Evolutionary conservation across 2,888 invertebrate species (phyloP).

Genomic region (Drosophila macrospina): DNA sequence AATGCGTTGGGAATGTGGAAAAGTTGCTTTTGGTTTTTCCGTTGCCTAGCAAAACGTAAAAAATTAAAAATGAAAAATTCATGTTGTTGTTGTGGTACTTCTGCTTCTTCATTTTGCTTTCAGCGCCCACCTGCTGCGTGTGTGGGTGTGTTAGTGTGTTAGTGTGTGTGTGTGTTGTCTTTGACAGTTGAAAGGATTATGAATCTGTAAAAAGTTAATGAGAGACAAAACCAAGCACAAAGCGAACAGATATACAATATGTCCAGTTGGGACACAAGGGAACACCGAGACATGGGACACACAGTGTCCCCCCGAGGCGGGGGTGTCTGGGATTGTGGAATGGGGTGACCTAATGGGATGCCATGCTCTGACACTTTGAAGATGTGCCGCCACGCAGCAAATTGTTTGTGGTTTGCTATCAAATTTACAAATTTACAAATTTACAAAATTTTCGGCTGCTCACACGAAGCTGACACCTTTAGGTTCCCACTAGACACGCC

Average conservation of each 20-base stretch:
- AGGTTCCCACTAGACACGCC: background rate
- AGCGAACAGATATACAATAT: constrained; percentile 35
- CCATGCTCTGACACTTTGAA: constrained; percentile 60
- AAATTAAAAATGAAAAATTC: constrained; percentile 66
- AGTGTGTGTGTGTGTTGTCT: constrained; percentile 17
- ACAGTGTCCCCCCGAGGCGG: background rate
- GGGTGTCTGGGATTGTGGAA: too few relatives aligned
- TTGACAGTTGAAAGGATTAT: constrained; percentile 64
- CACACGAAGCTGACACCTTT: constrained; percentile 42
- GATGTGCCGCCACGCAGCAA: constrained; percentile 39
- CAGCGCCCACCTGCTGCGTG: constrained; percentile 23
- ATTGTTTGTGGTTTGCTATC: constrained; percentile 57
- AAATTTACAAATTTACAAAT: constrained; percentile 36
- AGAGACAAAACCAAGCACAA: constrained; percentile 32
- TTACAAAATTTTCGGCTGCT: constrained; percentile 40
- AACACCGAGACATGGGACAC: background rate
- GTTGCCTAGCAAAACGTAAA: constrained; percentile 70
- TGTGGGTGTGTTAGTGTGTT: constrained; percentile 3
- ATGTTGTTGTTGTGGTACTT: constrained; percentile 25
- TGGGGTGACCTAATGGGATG: background rate
- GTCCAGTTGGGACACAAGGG: constrained; percentile 3
- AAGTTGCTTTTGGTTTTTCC: constrained; percentile 17
- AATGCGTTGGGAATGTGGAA: constrained; percentile 14
- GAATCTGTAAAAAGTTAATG: constrained; percentile 42
- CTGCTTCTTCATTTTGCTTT: background rate